A percentile compares a stretch with the other conserved stretches of the same genome.
phyloP scores from a whole-genome alignment of 2,113 vertebrate species.

The Craseonycteris thonglongyai region DNA sequence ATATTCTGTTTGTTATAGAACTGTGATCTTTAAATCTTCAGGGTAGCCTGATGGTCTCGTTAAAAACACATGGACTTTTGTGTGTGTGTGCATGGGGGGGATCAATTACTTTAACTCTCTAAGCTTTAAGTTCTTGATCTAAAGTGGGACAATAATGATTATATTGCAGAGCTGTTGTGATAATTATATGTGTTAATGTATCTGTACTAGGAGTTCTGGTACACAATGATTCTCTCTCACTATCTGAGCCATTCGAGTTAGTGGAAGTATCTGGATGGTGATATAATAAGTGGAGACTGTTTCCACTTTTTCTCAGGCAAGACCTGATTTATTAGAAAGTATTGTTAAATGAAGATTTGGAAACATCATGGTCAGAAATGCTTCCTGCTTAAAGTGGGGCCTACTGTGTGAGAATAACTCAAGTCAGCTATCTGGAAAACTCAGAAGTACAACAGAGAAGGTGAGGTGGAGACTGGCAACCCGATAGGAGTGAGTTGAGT shows the following conservation, averaged over 20 bases:
- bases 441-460: not conserved
- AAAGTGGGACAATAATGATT: not conserved
- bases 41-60: not conserved
- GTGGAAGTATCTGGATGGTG: not conserved
- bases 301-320: not conserved
- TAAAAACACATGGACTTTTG: not conserved
- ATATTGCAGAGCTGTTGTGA: too few species aligned
- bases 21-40: not conserved
- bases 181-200: not conserved
- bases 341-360: not conserved
- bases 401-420: not conserved
- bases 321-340: not conserved
- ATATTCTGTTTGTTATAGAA: not conserved
- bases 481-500: not conserved
- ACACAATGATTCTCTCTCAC: not conserved
- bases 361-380: not conserved
- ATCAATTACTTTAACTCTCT: not conserved
- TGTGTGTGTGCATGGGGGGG: too few species aligned
- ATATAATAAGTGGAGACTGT: not conserved
- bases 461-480: not conserved
- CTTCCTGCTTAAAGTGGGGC: not conserved
- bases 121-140: not conserved
- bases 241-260: not conserved
- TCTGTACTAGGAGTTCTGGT: not conserved
- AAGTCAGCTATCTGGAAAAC: not conserved